These are phyloP conservation scores for Megaceryle maxima DNA, from an alignment of 2,113 vertebrate species.

Conservation along the genomic window DNA sequence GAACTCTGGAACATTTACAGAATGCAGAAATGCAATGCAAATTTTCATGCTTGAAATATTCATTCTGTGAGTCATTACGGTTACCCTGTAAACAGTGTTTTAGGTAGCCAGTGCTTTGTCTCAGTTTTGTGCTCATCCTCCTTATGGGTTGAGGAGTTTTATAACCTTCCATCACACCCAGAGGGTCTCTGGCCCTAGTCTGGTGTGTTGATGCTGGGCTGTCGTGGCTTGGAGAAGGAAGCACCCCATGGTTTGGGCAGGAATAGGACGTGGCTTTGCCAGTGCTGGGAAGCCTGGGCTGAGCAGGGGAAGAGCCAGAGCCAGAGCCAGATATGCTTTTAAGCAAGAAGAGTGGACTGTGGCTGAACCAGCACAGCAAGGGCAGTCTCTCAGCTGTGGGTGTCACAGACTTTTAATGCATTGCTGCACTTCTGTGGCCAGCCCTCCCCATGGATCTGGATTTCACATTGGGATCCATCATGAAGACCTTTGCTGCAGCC, in stretches of 20 bases:
- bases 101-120: neutral
- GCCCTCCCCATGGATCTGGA: neutral
- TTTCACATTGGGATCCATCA: neutral
- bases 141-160: neutral
- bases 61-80: neutral
- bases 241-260: neutral
- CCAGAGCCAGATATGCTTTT: neutral
- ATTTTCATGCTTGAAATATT: neutral
- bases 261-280: neutral
- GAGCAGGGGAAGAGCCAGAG: neutral
- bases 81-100: neutral
- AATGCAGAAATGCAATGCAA: neutral
- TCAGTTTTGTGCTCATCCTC: accelerated
- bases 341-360: neutral
- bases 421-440: neutral
- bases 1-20: neutral
- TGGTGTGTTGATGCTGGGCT: neutral
- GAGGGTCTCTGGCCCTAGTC: neutral
- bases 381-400: neutral
- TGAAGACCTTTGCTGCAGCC: neutral
- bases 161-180: too few relatives aligned
- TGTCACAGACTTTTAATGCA: neutral
- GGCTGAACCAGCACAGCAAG: accelerated
- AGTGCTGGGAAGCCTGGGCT: neutral
- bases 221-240: neutral